Percentiles rank a stretch among this genome's conserved stretches.
Conservation (phyloP, 2,797 vertebrate species). For the Lindbergichthys nudifrons region DNA sequence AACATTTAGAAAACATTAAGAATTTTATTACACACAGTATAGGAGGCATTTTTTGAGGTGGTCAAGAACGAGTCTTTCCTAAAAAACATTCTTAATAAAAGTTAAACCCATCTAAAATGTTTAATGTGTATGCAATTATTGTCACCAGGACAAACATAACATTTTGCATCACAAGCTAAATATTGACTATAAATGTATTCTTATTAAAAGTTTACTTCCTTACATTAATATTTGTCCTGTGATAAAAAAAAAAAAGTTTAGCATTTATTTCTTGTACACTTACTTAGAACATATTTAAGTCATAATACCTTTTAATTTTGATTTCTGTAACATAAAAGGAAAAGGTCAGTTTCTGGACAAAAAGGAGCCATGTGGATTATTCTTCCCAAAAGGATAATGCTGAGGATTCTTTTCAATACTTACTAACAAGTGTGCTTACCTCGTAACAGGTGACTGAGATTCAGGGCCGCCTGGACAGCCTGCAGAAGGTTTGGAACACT, state of each 20-base stretch:
- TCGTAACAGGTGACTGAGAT: conserved; percentile 80
- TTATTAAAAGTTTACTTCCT: background rate
- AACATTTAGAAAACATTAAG: background rate
- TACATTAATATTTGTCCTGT: background rate
- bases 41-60: background rate
- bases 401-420: background rate
- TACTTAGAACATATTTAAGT: background rate
- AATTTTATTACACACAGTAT: background rate
- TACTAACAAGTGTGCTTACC: background rate
- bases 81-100: background rate
- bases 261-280: background rate
- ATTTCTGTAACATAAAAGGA: too few relatives aligned
- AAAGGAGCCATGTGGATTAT: too few relatives aligned
- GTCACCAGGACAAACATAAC: too few relatives aligned
- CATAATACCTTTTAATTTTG: background rate
- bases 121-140: too few relatives aligned
- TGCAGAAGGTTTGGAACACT: conserved; percentile 86
- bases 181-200: too few relatives aligned
- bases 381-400: background rate
- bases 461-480: conserved; percentile 85
- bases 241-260: too few relatives aligned
- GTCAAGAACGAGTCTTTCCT: background rate
- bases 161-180: too few relatives aligned
- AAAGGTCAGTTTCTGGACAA: too few relatives aligned
- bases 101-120: too few relatives aligned